These are phyloP conservation scores for Brachionus paranguensis DNA, from an alignment of 1,140 invertebrate species.

Conservation along the genomic window DNA sequence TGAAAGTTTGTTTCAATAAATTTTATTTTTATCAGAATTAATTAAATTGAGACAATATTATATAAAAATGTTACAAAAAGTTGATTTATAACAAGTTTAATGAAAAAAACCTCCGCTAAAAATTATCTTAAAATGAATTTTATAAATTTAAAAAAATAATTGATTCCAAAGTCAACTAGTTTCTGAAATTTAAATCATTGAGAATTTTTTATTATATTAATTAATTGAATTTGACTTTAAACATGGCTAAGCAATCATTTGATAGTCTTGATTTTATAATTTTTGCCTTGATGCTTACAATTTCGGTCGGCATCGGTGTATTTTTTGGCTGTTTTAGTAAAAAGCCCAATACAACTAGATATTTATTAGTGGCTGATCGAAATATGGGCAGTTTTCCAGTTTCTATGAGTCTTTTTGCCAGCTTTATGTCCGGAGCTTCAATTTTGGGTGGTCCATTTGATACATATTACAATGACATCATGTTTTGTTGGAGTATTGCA, in stretches of 20 bases:
- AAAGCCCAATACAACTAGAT: background rate
- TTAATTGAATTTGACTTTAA: background rate
- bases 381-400: constrained; percentile 28
- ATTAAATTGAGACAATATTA: too few relatives aligned
- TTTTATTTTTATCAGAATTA: too few relatives aligned
- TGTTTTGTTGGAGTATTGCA: background rate
- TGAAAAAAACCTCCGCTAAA: too few relatives aligned
- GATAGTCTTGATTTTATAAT: constrained; percentile 25
- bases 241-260: background rate
- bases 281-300: background rate
- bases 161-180: too few relatives aligned
- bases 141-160: background rate
- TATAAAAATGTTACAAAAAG: too few relatives aligned
- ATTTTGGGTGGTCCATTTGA: constrained; percentile 78
- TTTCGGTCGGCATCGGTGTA: constrained; percentile 30
- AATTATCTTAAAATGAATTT: too few relatives aligned
- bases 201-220: background rate
- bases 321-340: constrained; percentile 32
- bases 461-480: constrained; percentile 61
- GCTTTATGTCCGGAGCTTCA: constrained; percentile 81
- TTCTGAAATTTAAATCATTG: background rate
- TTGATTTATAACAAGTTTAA: too few relatives aligned
- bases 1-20: too few relatives aligned
- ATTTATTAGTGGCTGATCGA: background rate
- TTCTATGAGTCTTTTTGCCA: constrained; percentile 54